phyloP scores from a whole-genome alignment of 1,140 invertebrate species.

The Brachionus koreanus region DNA sequence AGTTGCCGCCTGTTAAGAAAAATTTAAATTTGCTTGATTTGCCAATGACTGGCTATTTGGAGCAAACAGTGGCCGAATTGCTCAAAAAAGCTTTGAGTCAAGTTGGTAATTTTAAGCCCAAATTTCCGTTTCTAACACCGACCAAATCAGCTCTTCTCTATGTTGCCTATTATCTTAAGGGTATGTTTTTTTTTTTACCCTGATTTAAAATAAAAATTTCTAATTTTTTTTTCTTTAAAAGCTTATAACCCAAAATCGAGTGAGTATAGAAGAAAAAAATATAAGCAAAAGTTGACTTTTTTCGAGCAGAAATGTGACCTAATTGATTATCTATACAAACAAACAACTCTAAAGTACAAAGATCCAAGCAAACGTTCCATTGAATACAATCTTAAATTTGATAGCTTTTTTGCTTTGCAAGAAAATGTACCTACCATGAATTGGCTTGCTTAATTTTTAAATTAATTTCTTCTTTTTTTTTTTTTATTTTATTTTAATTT shows the following conservation, averaged over 20 bases:
- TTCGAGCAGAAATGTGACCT: conserved; percentile 58
- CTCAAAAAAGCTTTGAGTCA: conserved; percentile 56
- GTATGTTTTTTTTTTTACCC: conserved; percentile 47
- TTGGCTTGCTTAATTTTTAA: conserved; percentile 44
- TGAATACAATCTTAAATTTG: conserved; percentile 56
- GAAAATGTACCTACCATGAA: conserved; percentile 25
- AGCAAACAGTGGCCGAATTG: conserved; percentile 55
- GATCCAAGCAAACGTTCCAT: conserved; percentile 52
- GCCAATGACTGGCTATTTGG: conserved; percentile 59
- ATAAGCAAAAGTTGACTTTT: conserved; percentile 55
- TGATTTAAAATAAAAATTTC: background rate
- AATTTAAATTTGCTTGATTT: conserved; percentile 48
- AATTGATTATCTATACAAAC: conserved; percentile 55
- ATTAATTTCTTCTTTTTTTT: background rate
- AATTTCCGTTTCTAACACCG: conserved; percentile 58
- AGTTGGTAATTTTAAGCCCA: conserved; percentile 57
- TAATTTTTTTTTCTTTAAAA: background rate
- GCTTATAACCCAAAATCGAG: conserved; percentile 55
- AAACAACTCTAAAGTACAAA: conserved; percentile 55
- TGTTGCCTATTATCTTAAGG: conserved; percentile 52
- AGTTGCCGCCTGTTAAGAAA: conserved; percentile 49
- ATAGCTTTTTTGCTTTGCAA: conserved; percentile 52
- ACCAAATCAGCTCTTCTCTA: conserved; percentile 57
- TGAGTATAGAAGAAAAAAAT: conserved; percentile 57
- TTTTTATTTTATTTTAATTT: no score